phyloP scores from a whole-genome alignment of 2,888 invertebrate species.

The Odontothrips loti region DNA sequence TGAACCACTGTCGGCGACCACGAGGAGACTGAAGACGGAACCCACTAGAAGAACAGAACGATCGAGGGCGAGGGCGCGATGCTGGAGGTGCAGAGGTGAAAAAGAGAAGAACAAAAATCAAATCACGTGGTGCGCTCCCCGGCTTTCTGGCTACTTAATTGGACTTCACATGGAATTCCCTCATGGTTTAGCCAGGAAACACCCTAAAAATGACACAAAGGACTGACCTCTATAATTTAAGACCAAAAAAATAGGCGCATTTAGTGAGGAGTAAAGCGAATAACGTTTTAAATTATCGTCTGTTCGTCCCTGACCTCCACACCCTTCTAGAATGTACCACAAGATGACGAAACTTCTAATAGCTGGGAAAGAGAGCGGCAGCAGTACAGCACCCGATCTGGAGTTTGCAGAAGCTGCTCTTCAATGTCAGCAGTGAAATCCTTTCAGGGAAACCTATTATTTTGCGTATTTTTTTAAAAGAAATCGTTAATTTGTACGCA shows the following conservation, averaged over 20 bases:
- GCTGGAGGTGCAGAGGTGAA: slow-evolving; percentile 11
- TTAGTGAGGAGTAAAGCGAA: not conserved
- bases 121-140: too few relatives aligned
- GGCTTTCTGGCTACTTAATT: too few relatives aligned
- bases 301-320: not conserved
- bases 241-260: not conserved
- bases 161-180: too few relatives aligned
- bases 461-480: not conserved
- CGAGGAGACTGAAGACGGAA: not conserved
- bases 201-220: too few relatives aligned
- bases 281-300: not conserved
- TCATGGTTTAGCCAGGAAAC: too few relatives aligned
- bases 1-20: not conserved
- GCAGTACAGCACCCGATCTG: not conserved
- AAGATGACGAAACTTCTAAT: not conserved
- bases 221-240: not conserved
- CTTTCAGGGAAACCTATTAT: not conserved
- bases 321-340: slow-evolving; percentile 31
- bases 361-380: not conserved
- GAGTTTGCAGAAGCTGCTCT: not conserved
- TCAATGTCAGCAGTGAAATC: not conserved
- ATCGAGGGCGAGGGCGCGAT: not conserved
- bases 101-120: not conserved
- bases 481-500: not conserved
- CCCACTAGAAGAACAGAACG: not conserved